These are phyloP conservation scores for Dromiciops gliroides DNA, from an alignment of 2,113 vertebrate genomes.

Conservation along the genomic window DNA sequence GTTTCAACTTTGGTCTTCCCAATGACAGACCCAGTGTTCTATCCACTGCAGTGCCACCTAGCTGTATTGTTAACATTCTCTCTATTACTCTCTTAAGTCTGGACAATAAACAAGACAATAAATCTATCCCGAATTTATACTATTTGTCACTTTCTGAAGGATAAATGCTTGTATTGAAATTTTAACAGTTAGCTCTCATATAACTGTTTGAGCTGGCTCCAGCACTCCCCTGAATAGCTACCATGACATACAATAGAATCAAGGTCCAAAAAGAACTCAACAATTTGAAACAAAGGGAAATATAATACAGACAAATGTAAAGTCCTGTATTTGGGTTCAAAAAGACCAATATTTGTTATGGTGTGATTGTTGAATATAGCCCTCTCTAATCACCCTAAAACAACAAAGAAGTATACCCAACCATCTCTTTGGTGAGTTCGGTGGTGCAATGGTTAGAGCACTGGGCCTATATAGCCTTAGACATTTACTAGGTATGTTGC, in stretches of 20 bases:
- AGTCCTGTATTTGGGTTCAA: neutral
- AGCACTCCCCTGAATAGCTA: neutral
- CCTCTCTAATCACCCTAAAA: neutral
- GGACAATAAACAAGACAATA: neutral
- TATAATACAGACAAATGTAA: neutral
- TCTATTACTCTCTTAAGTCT: neutral
- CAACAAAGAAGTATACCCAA: neutral
- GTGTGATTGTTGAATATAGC: neutral
- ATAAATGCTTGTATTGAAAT: neutral
- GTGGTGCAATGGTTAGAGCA: neutral
- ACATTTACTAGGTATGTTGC: neutral
- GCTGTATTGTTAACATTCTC: neutral
- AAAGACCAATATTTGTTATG: neutral
- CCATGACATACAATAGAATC: neutral
- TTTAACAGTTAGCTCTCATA: neutral
- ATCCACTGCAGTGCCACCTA: neutral
- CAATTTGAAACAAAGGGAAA: neutral
- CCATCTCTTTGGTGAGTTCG: neutral
- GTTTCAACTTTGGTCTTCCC: neutral
- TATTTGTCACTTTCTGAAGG: neutral
- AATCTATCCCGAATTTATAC: neutral
- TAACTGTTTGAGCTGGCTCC: neutral
- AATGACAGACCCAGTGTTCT: neutral
- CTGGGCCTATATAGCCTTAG: neutral
- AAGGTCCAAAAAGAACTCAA: neutral